Base-by-base conservation (phyloP, 2,113 vertebrate genomes). In the Lepidothrix coronata region DNA sequence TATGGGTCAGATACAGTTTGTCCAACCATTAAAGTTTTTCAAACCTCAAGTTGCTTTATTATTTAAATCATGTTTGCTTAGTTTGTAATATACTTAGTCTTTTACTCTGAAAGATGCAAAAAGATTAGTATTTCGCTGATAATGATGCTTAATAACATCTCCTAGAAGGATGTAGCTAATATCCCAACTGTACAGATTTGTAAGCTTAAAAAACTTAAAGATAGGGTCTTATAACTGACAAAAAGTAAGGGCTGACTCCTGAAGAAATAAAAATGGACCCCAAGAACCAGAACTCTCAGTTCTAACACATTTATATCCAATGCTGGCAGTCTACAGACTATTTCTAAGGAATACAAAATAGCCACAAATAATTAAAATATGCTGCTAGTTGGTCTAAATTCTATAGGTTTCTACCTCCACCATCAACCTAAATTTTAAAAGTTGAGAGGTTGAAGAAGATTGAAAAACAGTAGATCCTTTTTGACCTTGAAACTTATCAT, bases 401-500 rank as follows among this genome's bases (percentile, higher is more conserved):
- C 35, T 67, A 7, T 16, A 85, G 12, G 8, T 77, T 81, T 89
- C 48, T 75, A 33, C 11, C 9, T 62, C 14, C 7, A 43, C 7
- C 30, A 80, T 35, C 33, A 62, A 41, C 6, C 9, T 67, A 51
- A 59, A 74, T 51, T 89, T 81, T 84, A 67, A 43, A 86, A 67
- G 16, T 6, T 39, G 24, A 15, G 19, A 63, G 8, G 5, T 4
- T 70, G 17, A 79, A 90, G 22, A 81, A 78, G 9, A 30, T 22
- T 39, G 12, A 55, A 63, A 68, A 79, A 55, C 4, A 48, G 55
- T 62, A n/a, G 2, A 7, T 73, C 8, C 2, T 66, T 91, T 93
- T 67, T 65, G 21, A 65, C 11, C 28, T 59, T 74, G 39, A 70
- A 79, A 83, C 13, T 46, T 43, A n/a, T 0, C 0, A 0, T 25